Evolutionary conservation across 2,797 vertebrate genomes (phyloP).

Genomic region (Gallirallus australis): DNA sequence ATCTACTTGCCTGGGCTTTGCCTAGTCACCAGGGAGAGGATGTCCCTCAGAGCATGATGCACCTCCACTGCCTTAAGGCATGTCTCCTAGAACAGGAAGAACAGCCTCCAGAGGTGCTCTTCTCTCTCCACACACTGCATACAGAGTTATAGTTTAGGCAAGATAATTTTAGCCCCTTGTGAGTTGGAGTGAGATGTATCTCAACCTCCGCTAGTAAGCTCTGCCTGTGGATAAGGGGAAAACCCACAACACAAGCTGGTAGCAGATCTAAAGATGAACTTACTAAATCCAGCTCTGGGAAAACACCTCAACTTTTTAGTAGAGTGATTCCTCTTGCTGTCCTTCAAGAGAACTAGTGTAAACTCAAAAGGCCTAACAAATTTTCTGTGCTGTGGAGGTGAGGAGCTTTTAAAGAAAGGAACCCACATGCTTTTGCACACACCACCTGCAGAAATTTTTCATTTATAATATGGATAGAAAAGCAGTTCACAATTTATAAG

Average conservation of each 20-base stretch:
- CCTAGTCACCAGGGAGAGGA: neutral
- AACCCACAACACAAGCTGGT: neutral
- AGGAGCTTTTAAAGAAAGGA: neutral
- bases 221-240: neutral
- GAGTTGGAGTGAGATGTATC: neutral
- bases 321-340: neutral
- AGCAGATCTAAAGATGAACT: neutral
- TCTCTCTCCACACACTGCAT: neutral
- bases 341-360: slow-evolving; percentile 58
- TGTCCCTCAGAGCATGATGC: no score
- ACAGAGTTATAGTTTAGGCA: neutral
- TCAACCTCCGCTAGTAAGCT: neutral
- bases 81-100: neutral
- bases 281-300: neutral
- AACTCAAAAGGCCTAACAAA: slow-evolving; percentile 66
- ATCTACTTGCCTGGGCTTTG: neutral
- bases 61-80: neutral
- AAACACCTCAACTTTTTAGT: neutral
- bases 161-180: neutral
- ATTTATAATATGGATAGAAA: neutral
- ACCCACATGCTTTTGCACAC: neutral
- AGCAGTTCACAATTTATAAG: neutral
- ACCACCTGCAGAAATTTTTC: neutral
- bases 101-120: neutral
- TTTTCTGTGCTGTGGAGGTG: slow-evolving; percentile 60